phyloP scores from a whole-genome alignment of 2,888 invertebrate genomes.

The Diadegma fenestrale region DNA sequence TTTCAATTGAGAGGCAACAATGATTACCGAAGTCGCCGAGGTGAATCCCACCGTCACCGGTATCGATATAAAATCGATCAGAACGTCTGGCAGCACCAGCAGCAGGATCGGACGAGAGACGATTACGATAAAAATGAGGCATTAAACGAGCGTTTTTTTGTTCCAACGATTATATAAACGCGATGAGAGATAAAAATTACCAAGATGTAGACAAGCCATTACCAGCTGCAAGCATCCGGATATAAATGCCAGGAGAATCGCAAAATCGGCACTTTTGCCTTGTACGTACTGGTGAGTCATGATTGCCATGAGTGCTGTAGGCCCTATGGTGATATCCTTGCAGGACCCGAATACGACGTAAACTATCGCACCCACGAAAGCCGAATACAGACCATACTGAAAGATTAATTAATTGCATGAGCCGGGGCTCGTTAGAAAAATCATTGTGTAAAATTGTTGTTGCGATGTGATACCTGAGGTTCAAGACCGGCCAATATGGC shows the following conservation, averaged over 20 bases:
- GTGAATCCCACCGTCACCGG: slow-evolving; percentile 96
- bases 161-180: no score
- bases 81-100: slow-evolving; percentile 88
- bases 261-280: slow-evolving; percentile 91
- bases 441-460: no score
- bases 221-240: slow-evolving; percentile 92
- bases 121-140: no score
- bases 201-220: slow-evolving; percentile 93
- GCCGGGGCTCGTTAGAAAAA: no score
- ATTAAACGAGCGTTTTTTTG: no score
- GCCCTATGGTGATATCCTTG: slow-evolving; percentile 95
- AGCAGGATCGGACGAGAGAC: no score
- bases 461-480: no score
- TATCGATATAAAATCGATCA: slow-evolving; percentile 95
- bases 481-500: slow-evolving; percentile 95
- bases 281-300: slow-evolving; percentile 94
- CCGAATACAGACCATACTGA: slow-evolving; percentile 97
- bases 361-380: slow-evolving; percentile 97
- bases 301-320: slow-evolving; percentile 96
- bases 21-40: slow-evolving; percentile 96
- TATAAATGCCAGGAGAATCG: slow-evolving; percentile 93
- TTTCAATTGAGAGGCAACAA: slow-evolving; percentile 94
- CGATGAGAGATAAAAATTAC: slow-evolving; percentile 84
- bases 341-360: slow-evolving; percentile 96
- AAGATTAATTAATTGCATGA: slow-evolving; percentile 36